Percentiles rank a stretch among this genome's conserved stretches.
phyloP scores from a whole-genome alignment of 2,797 vertebrate species.

The Chlorospingus flavigularis region DNA sequence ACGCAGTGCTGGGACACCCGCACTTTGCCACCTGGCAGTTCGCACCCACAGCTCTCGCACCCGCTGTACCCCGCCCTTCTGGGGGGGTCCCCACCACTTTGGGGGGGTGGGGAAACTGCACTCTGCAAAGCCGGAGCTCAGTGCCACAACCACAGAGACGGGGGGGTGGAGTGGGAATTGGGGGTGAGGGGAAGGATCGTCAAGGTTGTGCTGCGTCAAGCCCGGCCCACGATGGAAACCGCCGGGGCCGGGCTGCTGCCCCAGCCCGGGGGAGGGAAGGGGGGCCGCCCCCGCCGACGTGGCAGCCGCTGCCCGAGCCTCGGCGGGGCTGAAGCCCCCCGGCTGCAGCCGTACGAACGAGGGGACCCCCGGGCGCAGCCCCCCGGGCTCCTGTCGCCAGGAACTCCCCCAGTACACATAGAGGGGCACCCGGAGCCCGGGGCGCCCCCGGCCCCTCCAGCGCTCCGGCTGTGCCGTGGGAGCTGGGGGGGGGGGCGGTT shows the following conservation, averaged over 20 bases:
- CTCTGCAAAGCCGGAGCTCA: background rate
- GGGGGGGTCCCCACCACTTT: accelerated
- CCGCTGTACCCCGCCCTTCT: background rate
- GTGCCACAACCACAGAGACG: background rate
- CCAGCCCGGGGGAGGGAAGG: background rate
- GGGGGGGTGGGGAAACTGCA: background rate
- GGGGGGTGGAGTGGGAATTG: background rate
- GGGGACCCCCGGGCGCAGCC: background rate
- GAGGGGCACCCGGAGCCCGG: background rate
- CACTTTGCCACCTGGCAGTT: background rate
- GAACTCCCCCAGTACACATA: background rate
- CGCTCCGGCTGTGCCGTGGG: background rate
- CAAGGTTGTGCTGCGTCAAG: background rate
- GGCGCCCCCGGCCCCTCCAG: background rate
- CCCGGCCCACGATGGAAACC: background rate
- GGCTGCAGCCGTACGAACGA: background rate
- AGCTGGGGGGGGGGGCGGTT: background rate
- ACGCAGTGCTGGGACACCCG: background rate
- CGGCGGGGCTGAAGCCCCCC: background rate
- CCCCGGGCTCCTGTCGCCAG: background rate
- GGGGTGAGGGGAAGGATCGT: background rate
- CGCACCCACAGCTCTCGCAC: background rate
- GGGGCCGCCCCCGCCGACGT: background rate
- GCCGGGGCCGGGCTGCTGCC: background rate
- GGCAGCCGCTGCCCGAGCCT: background rate